Percentiles rank a stretch among this genome's conserved stretches.
Conservation (phyloP, 2,113 vertebrate species). For the Cyphomyrus discorhynchus region DNA sequence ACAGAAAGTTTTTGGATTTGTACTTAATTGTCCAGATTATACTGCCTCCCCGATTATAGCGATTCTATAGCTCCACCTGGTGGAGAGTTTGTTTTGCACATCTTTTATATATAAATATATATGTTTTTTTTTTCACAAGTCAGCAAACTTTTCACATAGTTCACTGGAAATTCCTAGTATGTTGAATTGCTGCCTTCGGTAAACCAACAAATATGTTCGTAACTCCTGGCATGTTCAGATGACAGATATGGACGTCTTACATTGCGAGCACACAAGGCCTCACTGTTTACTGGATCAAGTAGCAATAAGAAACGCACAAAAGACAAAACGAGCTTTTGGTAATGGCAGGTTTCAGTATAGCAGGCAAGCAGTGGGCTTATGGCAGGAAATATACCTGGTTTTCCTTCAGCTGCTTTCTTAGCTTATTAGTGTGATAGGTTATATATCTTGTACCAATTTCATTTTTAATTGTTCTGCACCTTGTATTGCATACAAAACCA, state of each 20-base stretch:
- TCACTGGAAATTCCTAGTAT: background rate
- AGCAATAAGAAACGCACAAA: background rate
- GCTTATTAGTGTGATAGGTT: background rate
- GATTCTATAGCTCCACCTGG: constrained; percentile 15
- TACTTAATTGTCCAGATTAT: background rate
- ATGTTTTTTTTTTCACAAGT: background rate
- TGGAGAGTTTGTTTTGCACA: constrained; percentile 19
- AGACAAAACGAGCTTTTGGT: background rate
- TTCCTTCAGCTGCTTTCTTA: background rate
- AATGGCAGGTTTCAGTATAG: background rate
- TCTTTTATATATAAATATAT: background rate
- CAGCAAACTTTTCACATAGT: background rate
- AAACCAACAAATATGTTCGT: background rate
- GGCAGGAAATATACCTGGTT: background rate
- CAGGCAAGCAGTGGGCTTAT: background rate
- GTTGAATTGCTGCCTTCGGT: background rate
- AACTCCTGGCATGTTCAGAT: background rate
- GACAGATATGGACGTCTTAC: background rate
- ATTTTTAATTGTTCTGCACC: background rate
- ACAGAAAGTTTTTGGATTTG: background rate
- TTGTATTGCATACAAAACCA: constrained; percentile 9
- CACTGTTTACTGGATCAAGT: background rate
- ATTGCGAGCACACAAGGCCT: background rate
- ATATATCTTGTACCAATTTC: background rate
- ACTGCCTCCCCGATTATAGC: background rate